A percentile compares a stretch with the other conserved stretches of the same genome.
Evolutionary conservation across 2,888 invertebrate species (phyloP).

Genomic region (Epinotia ramella): DNA sequence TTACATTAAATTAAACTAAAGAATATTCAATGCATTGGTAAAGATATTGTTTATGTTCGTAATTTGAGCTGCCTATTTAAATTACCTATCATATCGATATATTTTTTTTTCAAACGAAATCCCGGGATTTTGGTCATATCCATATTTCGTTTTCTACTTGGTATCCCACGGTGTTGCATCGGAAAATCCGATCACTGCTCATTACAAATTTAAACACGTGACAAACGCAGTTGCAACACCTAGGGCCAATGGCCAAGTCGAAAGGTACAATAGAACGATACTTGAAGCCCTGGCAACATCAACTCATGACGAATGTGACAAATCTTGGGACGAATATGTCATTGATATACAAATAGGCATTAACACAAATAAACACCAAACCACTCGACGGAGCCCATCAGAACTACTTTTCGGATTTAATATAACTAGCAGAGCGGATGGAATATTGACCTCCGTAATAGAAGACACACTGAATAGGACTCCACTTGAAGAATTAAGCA

Average conservation of each 20-base stretch:
- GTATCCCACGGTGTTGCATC: no score
- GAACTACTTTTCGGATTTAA: constrained; percentile 37
- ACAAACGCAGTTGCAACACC: constrained; percentile 42
- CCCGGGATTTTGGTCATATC: no score
- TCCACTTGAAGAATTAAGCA: constrained; percentile 1
- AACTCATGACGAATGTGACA: constrained; percentile 24
- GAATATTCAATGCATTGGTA: no score
- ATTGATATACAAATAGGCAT: constrained; percentile 37
- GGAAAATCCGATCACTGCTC: no score
- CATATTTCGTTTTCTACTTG: no score
- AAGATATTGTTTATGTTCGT: no score
- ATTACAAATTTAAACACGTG: constrained; percentile 46
- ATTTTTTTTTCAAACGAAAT: no score
- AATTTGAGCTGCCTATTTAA: no score
- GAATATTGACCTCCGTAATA: not conserved
- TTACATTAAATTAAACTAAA: no score
- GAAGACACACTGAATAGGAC: constrained; percentile 11
- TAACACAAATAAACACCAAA: constrained; percentile 17
- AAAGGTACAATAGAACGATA: constrained; percentile 31
- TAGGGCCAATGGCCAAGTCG: constrained; percentile 37
- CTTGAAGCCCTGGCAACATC: constrained; percentile 3
- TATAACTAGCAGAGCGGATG: not conserved
- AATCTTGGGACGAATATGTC: constrained; percentile 36
- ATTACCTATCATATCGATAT: no score
- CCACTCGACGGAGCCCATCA: constrained; percentile 28